Evolutionary conservation across 2,113 vertebrate genomes (phyloP).

Genomic region (Anthoscopus minutus): DNA sequence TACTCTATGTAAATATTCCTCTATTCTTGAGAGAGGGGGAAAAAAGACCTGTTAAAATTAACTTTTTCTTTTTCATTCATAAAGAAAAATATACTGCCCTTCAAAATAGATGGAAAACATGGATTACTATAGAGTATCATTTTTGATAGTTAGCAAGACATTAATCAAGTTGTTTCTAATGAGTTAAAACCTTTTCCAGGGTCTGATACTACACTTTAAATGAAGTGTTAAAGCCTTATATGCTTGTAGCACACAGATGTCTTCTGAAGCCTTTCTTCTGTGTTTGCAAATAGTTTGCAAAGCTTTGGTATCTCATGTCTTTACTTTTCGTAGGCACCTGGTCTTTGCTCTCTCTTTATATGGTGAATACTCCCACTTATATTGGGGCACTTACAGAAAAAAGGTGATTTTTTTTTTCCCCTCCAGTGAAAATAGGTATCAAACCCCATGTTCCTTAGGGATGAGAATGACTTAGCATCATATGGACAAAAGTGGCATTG

Average conservation of each 20-base stretch:
- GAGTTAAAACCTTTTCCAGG: neutral
- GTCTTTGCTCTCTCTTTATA: neutral
- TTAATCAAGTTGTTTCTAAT: neutral
- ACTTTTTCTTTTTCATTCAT: neutral
- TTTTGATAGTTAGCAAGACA: neutral
- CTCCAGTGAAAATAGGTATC: neutral
- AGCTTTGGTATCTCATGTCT: neutral
- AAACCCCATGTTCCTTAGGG: neutral
- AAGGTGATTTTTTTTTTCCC: accelerated
- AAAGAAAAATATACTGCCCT: neutral
- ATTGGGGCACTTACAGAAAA: neutral
- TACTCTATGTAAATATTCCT: neutral
- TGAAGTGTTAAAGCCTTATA: neutral
- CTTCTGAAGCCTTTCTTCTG: neutral
- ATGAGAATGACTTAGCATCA: neutral
- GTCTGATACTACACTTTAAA: neutral
- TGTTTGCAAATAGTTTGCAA: neutral
- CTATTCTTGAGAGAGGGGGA: accelerated
- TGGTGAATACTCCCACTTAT: neutral
- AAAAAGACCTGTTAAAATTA: neutral
- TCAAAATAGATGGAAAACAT: neutral
- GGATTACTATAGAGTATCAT: neutral
- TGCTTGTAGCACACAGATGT: neutral
- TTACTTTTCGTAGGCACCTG: neutral
- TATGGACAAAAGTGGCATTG: neutral